These are phyloP conservation scores for Poecilobothrus nobilitatus DNA, from an alignment of 2,888 invertebrate species.

Conservation along the genomic window DNA sequence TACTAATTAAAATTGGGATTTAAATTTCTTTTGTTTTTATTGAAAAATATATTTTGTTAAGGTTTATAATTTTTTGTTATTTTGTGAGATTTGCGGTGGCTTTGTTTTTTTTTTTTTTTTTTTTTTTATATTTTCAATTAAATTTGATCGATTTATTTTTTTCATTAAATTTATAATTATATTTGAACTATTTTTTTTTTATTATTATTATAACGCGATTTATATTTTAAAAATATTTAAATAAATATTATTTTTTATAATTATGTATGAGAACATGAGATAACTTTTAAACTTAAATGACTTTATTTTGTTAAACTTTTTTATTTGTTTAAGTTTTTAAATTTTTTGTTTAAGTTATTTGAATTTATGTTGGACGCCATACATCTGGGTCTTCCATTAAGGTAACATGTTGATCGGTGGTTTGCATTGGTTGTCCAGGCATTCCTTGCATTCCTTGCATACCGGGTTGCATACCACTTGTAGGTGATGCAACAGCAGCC, in stretches of 20 bases:
- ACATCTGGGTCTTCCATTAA: constrained; percentile 89
- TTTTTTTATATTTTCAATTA: not conserved
- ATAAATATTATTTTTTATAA: constrained; percentile 14
- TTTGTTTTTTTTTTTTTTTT: not conserved
- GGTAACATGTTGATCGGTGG: constrained; percentile 54
- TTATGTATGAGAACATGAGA: constrained; percentile 31
- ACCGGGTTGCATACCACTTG: constrained; percentile 55
- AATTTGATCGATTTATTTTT: constrained; percentile 16
- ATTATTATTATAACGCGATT: constrained; percentile 8
- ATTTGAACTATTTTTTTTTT: not conserved
- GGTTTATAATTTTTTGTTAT: no score
- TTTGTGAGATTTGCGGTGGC: not conserved
- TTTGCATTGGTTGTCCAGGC: constrained; percentile 41
- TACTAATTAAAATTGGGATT: no score
- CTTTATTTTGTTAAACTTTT: constrained; percentile 15
- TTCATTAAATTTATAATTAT: not conserved
- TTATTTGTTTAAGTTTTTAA: constrained; percentile 9
- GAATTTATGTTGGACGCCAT: constrained; percentile 82
- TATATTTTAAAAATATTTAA: constrained; percentile 12
- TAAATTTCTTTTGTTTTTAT: no score
- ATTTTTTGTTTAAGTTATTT: not conserved
- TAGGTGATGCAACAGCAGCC: constrained; percentile 68
- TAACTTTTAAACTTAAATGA: constrained; percentile 26
- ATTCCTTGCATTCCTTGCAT: constrained; percentile 49
- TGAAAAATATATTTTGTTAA: no score